A percentile compares a stretch with the other conserved stretches of the same genome.
Evolutionary conservation across 2,113 vertebrate genomes (phyloP).

Genomic region (Podiceps cristatus): DNA sequence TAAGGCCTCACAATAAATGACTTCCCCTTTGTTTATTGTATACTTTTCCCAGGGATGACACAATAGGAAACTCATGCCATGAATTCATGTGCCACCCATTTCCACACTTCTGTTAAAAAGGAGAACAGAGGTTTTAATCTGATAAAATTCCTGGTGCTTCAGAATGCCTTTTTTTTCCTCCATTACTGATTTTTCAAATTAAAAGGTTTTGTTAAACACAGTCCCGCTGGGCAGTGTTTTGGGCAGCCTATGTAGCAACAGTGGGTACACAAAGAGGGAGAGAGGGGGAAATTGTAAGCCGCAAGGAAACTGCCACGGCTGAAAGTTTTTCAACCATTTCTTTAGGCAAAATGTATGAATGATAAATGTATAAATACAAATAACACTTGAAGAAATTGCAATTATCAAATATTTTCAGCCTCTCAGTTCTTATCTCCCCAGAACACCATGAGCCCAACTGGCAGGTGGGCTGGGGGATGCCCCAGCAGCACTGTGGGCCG

Average conservation of each 20-base stretch:
- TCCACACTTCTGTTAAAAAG: neutral
- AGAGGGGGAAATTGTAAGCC: neutral
- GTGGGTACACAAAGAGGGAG: neutral
- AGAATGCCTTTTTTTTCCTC: neutral
- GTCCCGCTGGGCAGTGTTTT: neutral
- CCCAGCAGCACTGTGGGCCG: accelerated
- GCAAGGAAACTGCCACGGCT: neutral
- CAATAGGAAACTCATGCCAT: neutral
- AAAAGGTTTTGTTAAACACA: neutral
- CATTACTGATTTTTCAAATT: neutral
- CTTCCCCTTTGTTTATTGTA: neutral
- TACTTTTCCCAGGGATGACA: neutral
- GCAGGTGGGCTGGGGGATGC: neutral
- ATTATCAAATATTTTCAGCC: neutral
- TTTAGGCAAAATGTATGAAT: neutral
- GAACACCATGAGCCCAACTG: neutral
- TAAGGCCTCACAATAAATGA: neutral
- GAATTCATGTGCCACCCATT: neutral
- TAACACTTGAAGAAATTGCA: neutral
- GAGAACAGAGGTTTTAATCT: neutral
- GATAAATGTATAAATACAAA: neutral
- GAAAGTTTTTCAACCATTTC: neutral
- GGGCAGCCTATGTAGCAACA: neutral
- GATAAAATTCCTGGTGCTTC: neutral
- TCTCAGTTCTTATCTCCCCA: neutral